Percentiles rank a stretch among this genome's conserved stretches.
Conservation (phyloP, 2,113 vertebrate species). For the Paradisaea rubra region DNA sequence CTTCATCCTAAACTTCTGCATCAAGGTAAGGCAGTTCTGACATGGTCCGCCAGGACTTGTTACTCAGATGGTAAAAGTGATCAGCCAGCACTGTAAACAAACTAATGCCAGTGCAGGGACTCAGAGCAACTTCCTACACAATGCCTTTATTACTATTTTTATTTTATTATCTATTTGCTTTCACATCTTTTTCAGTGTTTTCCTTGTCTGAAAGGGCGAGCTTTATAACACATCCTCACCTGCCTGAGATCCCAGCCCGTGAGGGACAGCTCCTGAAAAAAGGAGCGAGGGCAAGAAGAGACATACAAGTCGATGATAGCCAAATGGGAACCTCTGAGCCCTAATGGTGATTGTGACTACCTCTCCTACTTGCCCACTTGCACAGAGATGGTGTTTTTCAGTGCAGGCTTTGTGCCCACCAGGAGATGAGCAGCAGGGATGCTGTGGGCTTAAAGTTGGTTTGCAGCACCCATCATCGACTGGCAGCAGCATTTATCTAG, state of each 20-base stretch:
- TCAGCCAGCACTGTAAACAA: background rate
- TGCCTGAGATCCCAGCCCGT: background rate
- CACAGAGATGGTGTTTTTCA: background rate
- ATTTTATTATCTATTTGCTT: background rate
- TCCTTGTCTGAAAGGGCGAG: background rate
- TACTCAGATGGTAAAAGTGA: background rate
- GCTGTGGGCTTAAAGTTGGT: background rate
- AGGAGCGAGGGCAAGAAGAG: background rate
- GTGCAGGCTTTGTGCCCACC: background rate
- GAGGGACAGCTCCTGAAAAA: background rate
- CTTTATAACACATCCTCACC: background rate
- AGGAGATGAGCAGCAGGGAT: constrained; percentile 5
- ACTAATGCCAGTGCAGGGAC: background rate
- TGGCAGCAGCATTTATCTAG: constrained; percentile 48
- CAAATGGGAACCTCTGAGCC: background rate
- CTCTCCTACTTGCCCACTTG: background rate
- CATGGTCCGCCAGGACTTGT: background rate
- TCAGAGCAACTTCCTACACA: background rate
- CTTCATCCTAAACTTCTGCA: background rate
- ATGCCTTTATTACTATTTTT: background rate
- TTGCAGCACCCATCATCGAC: background rate
- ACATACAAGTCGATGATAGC: background rate
- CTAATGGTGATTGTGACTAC: background rate
- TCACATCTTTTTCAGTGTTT: background rate
- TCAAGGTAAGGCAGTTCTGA: background rate